These are phyloP conservation scores for Bimastos eiseni DNA, from an alignment of 2,888 invertebrate species.

Conservation along the genomic window DNA sequence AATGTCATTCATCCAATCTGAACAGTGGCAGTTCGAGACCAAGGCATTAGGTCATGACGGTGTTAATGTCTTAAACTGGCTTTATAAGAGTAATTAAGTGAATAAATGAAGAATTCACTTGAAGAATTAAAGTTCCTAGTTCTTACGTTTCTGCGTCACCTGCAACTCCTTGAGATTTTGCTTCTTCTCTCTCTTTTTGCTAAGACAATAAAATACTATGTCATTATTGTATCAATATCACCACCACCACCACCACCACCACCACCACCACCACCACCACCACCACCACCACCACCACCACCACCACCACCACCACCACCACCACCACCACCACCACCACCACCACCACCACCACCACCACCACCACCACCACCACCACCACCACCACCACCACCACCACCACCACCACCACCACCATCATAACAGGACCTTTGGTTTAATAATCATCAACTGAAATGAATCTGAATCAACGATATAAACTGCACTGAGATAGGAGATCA, in stretches of 20 bases:
- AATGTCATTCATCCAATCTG: no score
- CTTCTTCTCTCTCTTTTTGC: conserved; percentile 21
- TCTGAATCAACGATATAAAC: no score
- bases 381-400: not conserved
- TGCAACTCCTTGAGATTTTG: not conserved
- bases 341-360: conserved; percentile 28
- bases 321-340: conserved; percentile 23
- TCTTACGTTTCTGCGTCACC: not conserved
- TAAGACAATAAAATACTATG: not conserved
- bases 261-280: not conserved
- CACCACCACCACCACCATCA: conserved; percentile 26
- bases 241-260: conserved; percentile 20
- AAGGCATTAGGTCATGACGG: no score
- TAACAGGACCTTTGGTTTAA: not conserved
- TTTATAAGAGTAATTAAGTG: no score
- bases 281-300: conserved; percentile 27
- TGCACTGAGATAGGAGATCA: no score
- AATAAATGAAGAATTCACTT: not conserved
- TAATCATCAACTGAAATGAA: not conserved
- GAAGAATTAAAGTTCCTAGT: not conserved
- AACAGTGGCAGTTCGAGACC: no score
- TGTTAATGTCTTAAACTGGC: no score
- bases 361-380: conserved; percentile 23
- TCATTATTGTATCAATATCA: no score
- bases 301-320: conserved; percentile 22